Conservation (phyloP, 2,888 invertebrate genomes). For the Hypsopygia costalis region DNA sequence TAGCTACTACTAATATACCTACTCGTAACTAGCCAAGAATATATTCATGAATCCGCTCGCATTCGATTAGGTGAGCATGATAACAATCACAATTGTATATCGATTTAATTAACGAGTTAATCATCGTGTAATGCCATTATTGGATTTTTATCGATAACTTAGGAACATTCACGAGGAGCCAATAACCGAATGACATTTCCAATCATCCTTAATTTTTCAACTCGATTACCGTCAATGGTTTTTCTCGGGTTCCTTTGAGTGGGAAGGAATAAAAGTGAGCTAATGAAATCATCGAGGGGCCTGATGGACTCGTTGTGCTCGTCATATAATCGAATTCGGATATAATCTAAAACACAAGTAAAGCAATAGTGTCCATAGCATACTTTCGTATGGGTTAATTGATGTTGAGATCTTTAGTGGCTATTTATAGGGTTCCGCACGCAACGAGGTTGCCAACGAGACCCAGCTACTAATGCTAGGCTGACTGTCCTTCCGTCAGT, state of each 20-base stretch:
- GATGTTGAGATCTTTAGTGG: too few species aligned
- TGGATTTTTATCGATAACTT: background rate
- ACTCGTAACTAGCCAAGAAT: background rate
- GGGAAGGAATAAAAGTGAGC: constrained; percentile 46
- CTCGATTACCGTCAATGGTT: constrained; percentile 54
- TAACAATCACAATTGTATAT: background rate
- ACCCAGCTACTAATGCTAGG: too few species aligned
- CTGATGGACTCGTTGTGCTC: constrained; percentile 20
- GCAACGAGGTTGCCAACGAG: too few species aligned
- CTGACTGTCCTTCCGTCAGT: too few species aligned
- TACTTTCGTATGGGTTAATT: too few species aligned
- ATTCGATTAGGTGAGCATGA: constrained; percentile 1
- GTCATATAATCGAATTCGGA: too few species aligned
- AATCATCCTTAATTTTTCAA: constrained; percentile 43
- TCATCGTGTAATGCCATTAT: background rate
- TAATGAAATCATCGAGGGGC: constrained; percentile 55
- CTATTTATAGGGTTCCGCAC: too few species aligned
- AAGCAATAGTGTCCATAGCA: too few species aligned
- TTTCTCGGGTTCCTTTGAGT: constrained; percentile 32
- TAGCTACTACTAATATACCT: background rate
- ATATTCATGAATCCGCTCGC: constrained; percentile 3
- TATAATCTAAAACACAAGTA: too few species aligned
- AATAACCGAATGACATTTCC: constrained; percentile 35
- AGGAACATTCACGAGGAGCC: constrained; percentile 13
- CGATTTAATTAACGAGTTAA: background rate